A percentile compares a stretch with the other conserved stretches of the same genome.
Evolutionary conservation across 2,888 invertebrate species (phyloP).

Genomic region (Elgonia sp.): DNA sequence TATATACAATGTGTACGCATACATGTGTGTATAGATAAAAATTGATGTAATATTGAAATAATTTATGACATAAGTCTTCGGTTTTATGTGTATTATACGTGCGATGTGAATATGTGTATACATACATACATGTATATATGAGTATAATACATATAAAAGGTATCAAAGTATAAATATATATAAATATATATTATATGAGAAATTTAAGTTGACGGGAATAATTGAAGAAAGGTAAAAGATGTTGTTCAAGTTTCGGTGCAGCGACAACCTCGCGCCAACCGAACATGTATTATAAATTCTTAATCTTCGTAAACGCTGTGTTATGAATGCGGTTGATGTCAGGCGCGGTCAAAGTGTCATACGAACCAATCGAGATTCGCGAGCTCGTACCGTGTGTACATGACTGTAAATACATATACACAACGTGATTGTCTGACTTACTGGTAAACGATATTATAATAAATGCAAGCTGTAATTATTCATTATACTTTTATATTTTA

Average conservation of each 20-base stretch:
- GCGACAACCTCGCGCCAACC: slow-evolving; percentile 61
- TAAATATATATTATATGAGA: slow-evolving; percentile 58
- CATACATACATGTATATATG: slow-evolving; percentile 58
- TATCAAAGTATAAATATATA: slow-evolving; percentile 63
- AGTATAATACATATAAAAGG: slow-evolving; percentile 73
- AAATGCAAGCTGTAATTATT: slow-evolving; percentile 16
- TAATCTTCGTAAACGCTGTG: slow-evolving; percentile 53
- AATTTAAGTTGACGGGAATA: slow-evolving; percentile 49
- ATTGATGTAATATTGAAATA: slow-evolving; percentile 84
- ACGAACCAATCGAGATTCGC: slow-evolving; percentile 71
- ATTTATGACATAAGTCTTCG: slow-evolving; percentile 80
- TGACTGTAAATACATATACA: slow-evolving; percentile 83
- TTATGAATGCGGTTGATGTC: slow-evolving; percentile 66
- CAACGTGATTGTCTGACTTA: slow-evolving; percentile 67
- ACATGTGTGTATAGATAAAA: slow-evolving; percentile 84
- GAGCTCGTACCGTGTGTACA: slow-evolving; percentile 84
- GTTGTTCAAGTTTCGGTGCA: slow-evolving; percentile 85
- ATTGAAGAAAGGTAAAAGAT: slow-evolving; percentile 68
- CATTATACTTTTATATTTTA: slow-evolving; percentile 9
- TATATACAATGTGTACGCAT: slow-evolving; percentile 76
- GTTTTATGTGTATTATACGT: slow-evolving; percentile 75
- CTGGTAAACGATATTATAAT: slow-evolving; percentile 69
- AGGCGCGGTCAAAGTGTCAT: slow-evolving; percentile 60
- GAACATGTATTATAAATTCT: slow-evolving; percentile 63
- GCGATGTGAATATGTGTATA: slow-evolving; percentile 63